Conservation (phyloP, 2,113 vertebrate genomes). For the Butorides virescens region DNA sequence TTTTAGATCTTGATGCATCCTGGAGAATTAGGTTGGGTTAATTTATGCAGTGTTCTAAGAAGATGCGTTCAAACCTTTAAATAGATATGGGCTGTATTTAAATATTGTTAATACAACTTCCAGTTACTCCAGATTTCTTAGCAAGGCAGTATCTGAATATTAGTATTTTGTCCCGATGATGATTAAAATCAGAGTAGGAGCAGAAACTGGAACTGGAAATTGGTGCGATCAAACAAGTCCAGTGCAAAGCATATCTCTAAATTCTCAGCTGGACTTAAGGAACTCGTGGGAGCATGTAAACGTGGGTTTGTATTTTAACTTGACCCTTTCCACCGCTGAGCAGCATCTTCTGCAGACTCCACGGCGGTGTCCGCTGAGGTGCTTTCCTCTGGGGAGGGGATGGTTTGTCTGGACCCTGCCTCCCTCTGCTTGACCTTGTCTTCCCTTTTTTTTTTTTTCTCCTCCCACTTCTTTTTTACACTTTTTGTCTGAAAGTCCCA, state of each 20-base stretch:
- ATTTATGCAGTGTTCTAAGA: slow-evolving; percentile 54
- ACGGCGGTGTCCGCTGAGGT: background rate
- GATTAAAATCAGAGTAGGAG: background rate
- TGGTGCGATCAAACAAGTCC: background rate
- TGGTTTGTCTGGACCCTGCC: background rate
- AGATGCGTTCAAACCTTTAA: slow-evolving; percentile 39
- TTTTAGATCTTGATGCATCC: slow-evolving; percentile 39
- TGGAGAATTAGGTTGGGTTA: slow-evolving; percentile 39
- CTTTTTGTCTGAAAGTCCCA: background rate
- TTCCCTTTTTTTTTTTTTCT: slow-evolving; percentile 17
- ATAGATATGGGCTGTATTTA: slow-evolving; percentile 17
- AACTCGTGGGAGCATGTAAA: background rate
- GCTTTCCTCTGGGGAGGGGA: background rate
- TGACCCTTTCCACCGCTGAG: background rate
- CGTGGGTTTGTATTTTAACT: background rate
- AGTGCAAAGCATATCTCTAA: background rate
- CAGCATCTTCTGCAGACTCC: background rate
- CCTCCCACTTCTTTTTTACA: background rate
- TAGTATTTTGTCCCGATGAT: background rate
- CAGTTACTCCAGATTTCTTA: slow-evolving; percentile 21
- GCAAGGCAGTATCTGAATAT: background rate
- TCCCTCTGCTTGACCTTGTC: background rate
- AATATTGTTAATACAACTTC: slow-evolving; percentile 28
- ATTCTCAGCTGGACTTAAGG: background rate
- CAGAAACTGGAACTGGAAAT: background rate